Evolutionary conservation across 2,113 vertebrate genomes (phyloP).

Genomic region (Lynx canadensis): DNA sequence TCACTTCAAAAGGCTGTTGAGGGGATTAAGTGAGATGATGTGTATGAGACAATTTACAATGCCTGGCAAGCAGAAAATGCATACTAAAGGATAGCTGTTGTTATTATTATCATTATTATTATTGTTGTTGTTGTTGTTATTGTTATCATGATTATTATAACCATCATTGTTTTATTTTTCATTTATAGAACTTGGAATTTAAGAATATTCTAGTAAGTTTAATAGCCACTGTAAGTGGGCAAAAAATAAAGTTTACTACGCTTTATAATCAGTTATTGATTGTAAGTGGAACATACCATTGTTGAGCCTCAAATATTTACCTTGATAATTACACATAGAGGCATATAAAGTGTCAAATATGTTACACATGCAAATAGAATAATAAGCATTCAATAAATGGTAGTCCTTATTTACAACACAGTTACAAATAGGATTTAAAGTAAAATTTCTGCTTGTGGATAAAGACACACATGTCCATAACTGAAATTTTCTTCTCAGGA

Average conservation of each 20-base stretch:
- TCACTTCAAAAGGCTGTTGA: slow-evolving; percentile 39
- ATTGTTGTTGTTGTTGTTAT: neutral
- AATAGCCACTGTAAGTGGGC: neutral
- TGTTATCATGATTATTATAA: neutral
- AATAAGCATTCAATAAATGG: neutral
- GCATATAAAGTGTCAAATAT: neutral
- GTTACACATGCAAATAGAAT: neutral
- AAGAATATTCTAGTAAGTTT: slow-evolving; percentile 10
- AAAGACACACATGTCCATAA: neutral
- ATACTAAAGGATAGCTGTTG: neutral
- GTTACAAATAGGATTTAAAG: slow-evolving; percentile 16
- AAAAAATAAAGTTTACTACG: slow-evolving; percentile 14
- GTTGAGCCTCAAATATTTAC: neutral
- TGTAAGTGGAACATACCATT: neutral
- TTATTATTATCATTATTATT: neutral
- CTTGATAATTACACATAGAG: slow-evolving; percentile 7
- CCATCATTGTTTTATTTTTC: slow-evolving; percentile 1
- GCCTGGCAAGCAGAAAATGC: slow-evolving; percentile 17
- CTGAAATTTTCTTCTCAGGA: neutral
- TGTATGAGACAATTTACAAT: neutral
- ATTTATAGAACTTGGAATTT: slow-evolving; percentile 25
- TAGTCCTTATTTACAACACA: neutral
- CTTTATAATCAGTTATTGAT: slow-evolving; percentile 9
- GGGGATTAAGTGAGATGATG: slow-evolving; percentile 19
- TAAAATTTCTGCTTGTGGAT: neutral